Percentiles rank a stretch among this genome's conserved stretches.
phyloP scores from a whole-genome alignment of 2,113 vertebrate species.

The Cochlearius cochlearius region DNA sequence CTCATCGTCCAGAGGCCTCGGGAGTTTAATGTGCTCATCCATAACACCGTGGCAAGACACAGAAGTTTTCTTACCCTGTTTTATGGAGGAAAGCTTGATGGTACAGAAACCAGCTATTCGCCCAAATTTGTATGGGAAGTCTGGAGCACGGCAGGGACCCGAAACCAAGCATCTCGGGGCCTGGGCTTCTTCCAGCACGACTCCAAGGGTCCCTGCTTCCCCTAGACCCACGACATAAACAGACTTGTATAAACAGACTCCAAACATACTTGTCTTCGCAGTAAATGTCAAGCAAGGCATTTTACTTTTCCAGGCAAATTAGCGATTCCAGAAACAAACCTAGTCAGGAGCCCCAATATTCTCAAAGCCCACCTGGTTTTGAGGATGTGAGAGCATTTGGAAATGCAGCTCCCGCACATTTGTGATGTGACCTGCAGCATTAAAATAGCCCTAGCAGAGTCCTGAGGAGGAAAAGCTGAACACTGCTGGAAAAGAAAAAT shows the following conservation, averaged over 20 bases:
- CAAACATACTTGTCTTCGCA: neutral
- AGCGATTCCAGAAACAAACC: neutral
- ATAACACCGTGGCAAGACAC: fast-evolving
- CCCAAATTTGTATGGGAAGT: neutral
- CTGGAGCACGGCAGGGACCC: neutral
- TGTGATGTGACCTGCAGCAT: neutral
- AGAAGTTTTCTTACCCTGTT: neutral
- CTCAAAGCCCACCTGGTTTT: neutral
- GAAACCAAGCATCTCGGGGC: fast-evolving
- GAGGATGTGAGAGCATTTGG: neutral
- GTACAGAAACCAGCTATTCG: neutral
- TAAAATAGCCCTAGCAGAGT: neutral
- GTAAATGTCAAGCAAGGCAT: neutral
- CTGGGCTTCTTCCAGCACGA: neutral
- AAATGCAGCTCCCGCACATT: neutral
- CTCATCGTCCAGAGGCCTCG: too few species aligned
- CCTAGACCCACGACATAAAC: neutral
- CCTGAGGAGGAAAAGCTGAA: neutral
- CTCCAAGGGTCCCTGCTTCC: neutral
- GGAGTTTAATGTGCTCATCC: neutral
- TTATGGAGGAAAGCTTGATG: neutral
- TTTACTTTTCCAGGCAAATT: neutral
- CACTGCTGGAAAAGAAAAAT: fast-evolving
- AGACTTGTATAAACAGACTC: neutral
- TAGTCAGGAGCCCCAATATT: fast-evolving